Evolutionary conservation across 2,113 vertebrate species (phyloP), one percentile per base, ranked within the genome.

Genomic region (Plecturocebus donacophilus): DNA sequence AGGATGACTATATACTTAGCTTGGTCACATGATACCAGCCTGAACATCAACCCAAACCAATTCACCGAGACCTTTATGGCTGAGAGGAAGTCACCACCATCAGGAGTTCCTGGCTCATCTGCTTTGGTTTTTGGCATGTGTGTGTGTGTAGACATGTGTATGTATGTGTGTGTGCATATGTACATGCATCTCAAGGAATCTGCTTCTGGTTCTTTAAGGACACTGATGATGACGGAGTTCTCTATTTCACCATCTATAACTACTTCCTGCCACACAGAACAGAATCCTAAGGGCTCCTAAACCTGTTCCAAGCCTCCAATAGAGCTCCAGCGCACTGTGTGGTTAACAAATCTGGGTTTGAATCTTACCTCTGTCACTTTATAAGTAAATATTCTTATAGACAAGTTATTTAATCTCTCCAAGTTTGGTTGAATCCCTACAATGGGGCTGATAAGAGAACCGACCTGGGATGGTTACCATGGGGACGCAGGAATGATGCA

Each of bases 101-200:
- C 0, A 20, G 30, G 52, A 64, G 52, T 12, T n/a, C 5, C 17
- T 8, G 19, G 45, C 3, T 16, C 6, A 0, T 32, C 21, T 79
- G 42, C 3, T 40, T 47, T n/a, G 10, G 2, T 9, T 42, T 32
- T 38, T 8, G 21, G 35, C 45, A 17, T 35, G 21, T 30, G 7
- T 42, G 11, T 49, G 70, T 19, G 20, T 49, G 12, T 76, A 64
- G 27, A 25, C 42, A 14, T 47, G 25, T 54, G 25, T 27, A 17
- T 45, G 21, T 23, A 2, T n/a, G 11, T 40, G 23, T 35, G 27
- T 38, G 61, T 66, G 42, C 27, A 0, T 23, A 54, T 32, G 10
- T 19, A 40, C 38, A 8, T 32, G n/a, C 70, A 75, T 76, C 79
- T 38, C 35, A 5, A 94, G 16, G 42, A 75, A 42, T 61, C 73